Base-by-base conservation (phyloP, 2,797 vertebrate species). In the Lacerta agilis region DNA sequence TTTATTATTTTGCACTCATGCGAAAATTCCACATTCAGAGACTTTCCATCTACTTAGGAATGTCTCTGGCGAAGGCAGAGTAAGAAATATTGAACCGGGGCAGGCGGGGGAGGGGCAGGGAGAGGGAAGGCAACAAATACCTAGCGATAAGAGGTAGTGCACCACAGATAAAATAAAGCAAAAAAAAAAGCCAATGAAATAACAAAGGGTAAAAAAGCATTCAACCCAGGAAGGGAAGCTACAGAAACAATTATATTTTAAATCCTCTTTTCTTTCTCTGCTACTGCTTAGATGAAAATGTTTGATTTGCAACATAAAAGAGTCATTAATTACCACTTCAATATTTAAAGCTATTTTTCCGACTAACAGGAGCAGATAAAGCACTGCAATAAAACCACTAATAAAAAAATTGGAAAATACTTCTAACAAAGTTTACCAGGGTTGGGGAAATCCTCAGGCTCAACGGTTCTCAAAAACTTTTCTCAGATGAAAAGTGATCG, bases 1-100 rank as follows among this genome's bases (percentile, higher is more conserved):
- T 96, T 97, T 97, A 97, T 98, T 97, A 97, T 97, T 97, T 97
- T 97, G 95, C 96, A 97, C 97, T 97, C 96, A 97, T 94, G 97
- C 96, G 95, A 97, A 97, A 97, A 97, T 96, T 97, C 97, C 96
- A 96, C 96, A 96, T 96, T 96, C 94, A 95, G 93, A 97, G 95
- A 96, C 95, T 97, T 97, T 97, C 97, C 97, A 97, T 97, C 96
- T 95, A 95, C 96, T 94, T 92, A 93, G 96, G 96, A 97, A 97
- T 97, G 96, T 97, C 95, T 96, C 96, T 97, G 97, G 97, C 95
- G 93, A 94, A 95, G 90, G 93, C 86, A 78, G 88, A 88, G 95
- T 93, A 95, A 94, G 94, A 95, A 96, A 96, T 90, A 94, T 93
- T 92, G 92, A 95, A 81, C 92, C 89, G 69, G 79, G 92, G 88